phyloP scores from a whole-genome alignment of 2,113 vertebrate genomes.

The Leptocoma aspasia region DNA sequence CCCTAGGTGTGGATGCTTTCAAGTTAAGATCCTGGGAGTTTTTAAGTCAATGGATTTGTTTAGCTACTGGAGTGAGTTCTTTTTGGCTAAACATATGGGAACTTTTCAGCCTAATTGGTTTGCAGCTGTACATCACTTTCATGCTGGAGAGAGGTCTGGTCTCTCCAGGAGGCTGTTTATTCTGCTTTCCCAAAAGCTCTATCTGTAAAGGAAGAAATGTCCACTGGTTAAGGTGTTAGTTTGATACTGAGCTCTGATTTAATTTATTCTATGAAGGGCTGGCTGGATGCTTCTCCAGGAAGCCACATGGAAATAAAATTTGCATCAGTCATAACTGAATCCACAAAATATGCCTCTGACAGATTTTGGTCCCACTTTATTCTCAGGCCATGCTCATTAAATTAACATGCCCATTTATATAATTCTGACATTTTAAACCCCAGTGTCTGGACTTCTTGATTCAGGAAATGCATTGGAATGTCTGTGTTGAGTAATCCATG shows the following conservation, averaged over 20 bases:
- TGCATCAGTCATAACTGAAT: not conserved
- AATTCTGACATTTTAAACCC: not conserved
- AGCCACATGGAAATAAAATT: not conserved
- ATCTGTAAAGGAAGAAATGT: not conserved
- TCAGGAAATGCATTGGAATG: not conserved
- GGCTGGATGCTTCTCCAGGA: not conserved
- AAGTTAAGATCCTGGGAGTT: not conserved
- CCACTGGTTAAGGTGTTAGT: not conserved
- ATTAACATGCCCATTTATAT: not conserved
- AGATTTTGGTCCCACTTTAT: not conserved
- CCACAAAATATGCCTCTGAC: not conserved
- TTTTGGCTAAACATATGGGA: not conserved
- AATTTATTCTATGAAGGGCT: not conserved
- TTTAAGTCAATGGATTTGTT: constrained; percentile 8
- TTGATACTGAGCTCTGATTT: not conserved
- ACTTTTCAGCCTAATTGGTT: constrained; percentile 26
- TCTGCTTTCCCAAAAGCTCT: not conserved
- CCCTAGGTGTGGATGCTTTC: not conserved
- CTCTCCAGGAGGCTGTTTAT: not conserved
- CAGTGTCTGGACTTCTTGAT: not conserved
- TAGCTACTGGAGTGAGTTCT: not conserved
- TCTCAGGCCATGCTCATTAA: not conserved
- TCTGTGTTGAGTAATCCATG: not conserved
- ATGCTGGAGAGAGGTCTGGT: not conserved
- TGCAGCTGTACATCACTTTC: not conserved